Base-by-base conservation (phyloP, 2,797 vertebrate genomes). In the Coccyzus lansbergi region DNA sequence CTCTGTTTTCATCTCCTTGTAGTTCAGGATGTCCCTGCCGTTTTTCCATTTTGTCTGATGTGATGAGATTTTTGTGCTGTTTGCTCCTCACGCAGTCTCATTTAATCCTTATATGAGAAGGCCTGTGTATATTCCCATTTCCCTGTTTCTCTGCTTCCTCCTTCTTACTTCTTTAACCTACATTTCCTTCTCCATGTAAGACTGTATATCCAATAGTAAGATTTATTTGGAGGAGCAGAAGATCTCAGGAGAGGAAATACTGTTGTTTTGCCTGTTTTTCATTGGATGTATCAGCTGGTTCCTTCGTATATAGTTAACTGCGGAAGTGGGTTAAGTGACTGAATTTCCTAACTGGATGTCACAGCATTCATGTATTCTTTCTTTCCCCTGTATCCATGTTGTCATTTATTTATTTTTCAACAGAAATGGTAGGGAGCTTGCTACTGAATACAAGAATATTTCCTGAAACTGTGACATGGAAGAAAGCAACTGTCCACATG, bases 21-120 rank as follows among this genome's bases (percentile, higher is more conserved):
- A 48, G 59, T 62, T 67, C n/a, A 82, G 48, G 42, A 74, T 85
- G 21, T 34, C 48, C 6, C 34, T 86, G 31, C 18, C 20, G 21
- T 65, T 68, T 63, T 77, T 52, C 33, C 18, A 7, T 40, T 64
- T 64, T 40, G 18, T n/a, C 33, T 83, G 28, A 28, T 33, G 16
- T 63, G 28, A 72, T 63, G 55, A 29, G 38, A 33, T 83, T 31
- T 83, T 69, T 70, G 20, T 77, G 44, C 64, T 72, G 20, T 79
- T 83, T 79, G 28, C 36, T 83, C 19, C 18, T n/a, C 33, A 83
- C 29, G 18, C 63, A 78, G 71, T 55, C 40, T 44, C 19, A 18
- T 38, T 85, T 0, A 0, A 14, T 64, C 44, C 49, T 83, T 49
- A 7, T 53, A n/a, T 1, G 2, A 46, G 60, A 69, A 22, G 24